These are phyloP conservation scores for Lontra canadensis DNA, from an alignment of 2,113 vertebrate species.

Conservation along the genomic window DNA sequence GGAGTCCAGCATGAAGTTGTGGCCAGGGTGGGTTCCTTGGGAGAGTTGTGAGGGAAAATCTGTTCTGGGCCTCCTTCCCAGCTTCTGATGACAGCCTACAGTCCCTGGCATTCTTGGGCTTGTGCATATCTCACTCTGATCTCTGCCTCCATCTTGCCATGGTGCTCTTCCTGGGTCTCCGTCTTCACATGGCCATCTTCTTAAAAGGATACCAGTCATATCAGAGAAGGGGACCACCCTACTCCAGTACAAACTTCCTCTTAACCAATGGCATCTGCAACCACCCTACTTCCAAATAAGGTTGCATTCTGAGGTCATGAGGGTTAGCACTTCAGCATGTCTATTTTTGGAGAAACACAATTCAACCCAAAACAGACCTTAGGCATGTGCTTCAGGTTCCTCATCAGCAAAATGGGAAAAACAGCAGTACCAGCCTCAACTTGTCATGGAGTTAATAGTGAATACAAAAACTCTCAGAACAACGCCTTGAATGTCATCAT, in stretches of 20 bases:
- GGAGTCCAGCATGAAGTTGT: background rate
- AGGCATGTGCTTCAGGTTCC: background rate
- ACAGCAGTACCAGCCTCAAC: background rate
- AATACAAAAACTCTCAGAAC: background rate
- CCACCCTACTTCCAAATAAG: background rate
- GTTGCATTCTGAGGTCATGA: background rate
- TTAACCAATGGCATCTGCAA: background rate
- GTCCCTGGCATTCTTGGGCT: background rate
- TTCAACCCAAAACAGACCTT: background rate
- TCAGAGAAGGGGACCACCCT: background rate
- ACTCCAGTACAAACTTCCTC: background rate
- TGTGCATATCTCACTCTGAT: rapidly evolving
- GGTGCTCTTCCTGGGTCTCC: background rate
- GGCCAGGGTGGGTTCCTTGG: background rate
- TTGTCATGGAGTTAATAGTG: background rate
- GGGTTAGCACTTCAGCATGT: background rate
- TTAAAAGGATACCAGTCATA: background rate
- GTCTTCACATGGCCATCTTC: background rate
- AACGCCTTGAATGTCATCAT: background rate
- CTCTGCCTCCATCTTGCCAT: background rate
- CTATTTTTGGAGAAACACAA: background rate
- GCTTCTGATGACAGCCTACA: background rate
- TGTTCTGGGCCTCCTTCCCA: background rate
- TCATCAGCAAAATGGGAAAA: background rate
- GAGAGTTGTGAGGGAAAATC: background rate